Conservation (phyloP, 2,113 vertebrate species). For the Chaetura pelagica region DNA sequence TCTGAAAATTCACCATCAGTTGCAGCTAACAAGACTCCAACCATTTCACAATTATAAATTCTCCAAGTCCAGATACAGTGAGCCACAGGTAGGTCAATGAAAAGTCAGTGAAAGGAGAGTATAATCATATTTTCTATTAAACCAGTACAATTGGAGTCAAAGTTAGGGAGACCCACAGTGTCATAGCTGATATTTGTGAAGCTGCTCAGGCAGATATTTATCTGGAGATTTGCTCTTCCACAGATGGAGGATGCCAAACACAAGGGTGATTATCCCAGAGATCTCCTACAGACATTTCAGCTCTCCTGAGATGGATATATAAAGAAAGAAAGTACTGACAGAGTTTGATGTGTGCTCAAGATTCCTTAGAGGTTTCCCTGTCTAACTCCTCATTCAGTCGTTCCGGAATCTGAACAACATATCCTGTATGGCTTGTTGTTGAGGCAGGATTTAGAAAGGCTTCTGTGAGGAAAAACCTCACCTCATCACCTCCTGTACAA, state of each 20-base stretch:
- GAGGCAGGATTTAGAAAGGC: constrained; percentile 30
- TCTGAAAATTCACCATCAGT: not conserved
- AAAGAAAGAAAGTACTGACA: constrained; percentile 52
- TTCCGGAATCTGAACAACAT: constrained; percentile 14
- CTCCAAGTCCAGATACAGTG: not conserved
- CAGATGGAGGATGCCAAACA: not conserved
- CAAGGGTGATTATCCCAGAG: constrained; percentile 14
- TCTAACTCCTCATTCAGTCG: constrained; percentile 30
- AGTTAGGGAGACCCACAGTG: not conserved
- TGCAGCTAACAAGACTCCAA: not conserved
- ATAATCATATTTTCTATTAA: not conserved
- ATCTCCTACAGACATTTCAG: not conserved
- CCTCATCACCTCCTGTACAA: constrained; percentile 20
- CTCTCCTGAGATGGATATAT: not conserved
- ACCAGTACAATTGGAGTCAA: not conserved
- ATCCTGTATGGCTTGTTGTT: not conserved
- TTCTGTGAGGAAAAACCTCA: constrained; percentile 14
- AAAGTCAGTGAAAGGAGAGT: not conserved
- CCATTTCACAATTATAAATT: not conserved
- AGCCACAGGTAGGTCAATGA: not conserved
- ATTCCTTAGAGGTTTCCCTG: constrained; percentile 36
- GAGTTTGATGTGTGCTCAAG: constrained; percentile 21
- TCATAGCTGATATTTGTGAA: not conserved
- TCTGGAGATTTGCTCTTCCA: not conserved
- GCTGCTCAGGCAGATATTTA: not conserved